These are phyloP conservation scores for Leucoptera coffeella DNA, from an alignment of 2,888 invertebrate genomes.

Conservation along the genomic window DNA sequence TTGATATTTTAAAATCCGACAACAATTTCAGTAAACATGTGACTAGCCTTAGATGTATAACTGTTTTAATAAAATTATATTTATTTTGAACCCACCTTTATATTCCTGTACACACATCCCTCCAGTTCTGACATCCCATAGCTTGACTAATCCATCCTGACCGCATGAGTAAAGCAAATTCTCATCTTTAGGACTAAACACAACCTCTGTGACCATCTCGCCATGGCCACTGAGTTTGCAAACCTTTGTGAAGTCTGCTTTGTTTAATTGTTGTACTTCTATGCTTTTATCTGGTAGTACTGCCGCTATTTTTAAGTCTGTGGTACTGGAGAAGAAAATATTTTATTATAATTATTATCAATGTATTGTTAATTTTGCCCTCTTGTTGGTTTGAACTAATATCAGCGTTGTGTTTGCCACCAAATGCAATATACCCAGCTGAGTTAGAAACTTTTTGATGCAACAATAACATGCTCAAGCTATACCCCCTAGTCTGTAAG, in stretches of 20 bases:
- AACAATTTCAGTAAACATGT: too few relatives aligned
- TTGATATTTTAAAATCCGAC: too few relatives aligned
- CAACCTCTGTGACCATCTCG: constrained; percentile 46
- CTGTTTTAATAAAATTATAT: too few relatives aligned
- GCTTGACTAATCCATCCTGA: constrained; percentile 48
- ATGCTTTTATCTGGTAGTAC: constrained; percentile 25
- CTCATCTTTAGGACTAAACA: constrained; percentile 51
- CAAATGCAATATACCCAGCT: too few relatives aligned
- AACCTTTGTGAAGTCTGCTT: constrained; percentile 18
- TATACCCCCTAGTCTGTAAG: too few relatives aligned
- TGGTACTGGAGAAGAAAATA: constrained; percentile 9
- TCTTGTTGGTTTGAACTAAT: background rate
- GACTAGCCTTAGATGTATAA: too few relatives aligned
- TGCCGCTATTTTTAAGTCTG: constrained; percentile 26
- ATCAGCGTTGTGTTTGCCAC: too few relatives aligned
- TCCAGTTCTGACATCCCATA: constrained; percentile 58
- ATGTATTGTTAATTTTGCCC: too few relatives aligned
- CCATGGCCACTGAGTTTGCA: constrained; percentile 36
- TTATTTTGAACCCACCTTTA: constrained; percentile 20
- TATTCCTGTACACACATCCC: constrained; percentile 27
- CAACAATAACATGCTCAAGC: too few relatives aligned
- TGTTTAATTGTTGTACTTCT: constrained; percentile 28
- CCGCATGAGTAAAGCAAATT: constrained; percentile 55
- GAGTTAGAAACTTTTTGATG: too few relatives aligned
- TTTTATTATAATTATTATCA: background rate